Evolutionary conservation across 2,113 vertebrate genomes (phyloP).

Genomic region (Tretioscincus oriximinensis): DNA sequence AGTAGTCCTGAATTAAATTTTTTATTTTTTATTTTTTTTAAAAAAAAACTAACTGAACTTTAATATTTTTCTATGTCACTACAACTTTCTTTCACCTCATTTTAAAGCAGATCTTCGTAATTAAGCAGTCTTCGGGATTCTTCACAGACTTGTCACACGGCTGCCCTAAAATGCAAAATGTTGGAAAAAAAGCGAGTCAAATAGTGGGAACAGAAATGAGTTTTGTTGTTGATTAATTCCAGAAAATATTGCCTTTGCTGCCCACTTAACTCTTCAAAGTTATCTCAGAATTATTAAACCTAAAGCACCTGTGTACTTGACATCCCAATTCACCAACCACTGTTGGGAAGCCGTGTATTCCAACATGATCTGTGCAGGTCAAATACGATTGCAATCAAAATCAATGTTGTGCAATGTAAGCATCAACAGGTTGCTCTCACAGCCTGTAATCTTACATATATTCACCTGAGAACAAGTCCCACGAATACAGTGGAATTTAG

Average conservation of each 20-base stretch:
- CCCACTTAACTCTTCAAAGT: conserved; percentile 55
- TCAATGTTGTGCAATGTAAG: conserved; percentile 28
- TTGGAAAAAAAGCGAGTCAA: conserved; percentile 77
- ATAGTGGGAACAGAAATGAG: conserved; percentile 59
- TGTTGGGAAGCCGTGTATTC: conserved; percentile 5
- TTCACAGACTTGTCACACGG: conserved; percentile 81
- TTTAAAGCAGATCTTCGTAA: conserved; percentile 92
- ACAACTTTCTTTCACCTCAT: conserved; percentile 99
- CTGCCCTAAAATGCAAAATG: conserved; percentile 79
- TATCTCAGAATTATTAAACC: conserved; percentile 26
- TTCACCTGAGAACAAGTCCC: not conserved
- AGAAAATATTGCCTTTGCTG: conserved; percentile 70
- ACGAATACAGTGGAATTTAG: conserved; percentile 7
- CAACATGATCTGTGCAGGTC: not conserved
- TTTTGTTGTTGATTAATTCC: conserved; percentile 57
- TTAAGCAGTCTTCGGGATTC: conserved; percentile 81
- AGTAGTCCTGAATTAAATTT: conserved; percentile 80
- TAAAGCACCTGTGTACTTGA: conserved; percentile 3
- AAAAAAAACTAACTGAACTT: conserved; percentile 77
- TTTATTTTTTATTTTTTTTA: conserved; percentile 72
- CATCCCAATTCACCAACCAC: conserved; percentile 5
- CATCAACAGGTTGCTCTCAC: conserved; percentile 35
- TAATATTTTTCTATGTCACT: conserved; percentile 90
- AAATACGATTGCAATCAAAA: not conserved
- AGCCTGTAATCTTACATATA: not conserved